Evolutionary conservation across 2,888 invertebrate genomes (phyloP), one percentile per base, ranked within the genome.

Genomic region (Auanema sp.): DNA sequence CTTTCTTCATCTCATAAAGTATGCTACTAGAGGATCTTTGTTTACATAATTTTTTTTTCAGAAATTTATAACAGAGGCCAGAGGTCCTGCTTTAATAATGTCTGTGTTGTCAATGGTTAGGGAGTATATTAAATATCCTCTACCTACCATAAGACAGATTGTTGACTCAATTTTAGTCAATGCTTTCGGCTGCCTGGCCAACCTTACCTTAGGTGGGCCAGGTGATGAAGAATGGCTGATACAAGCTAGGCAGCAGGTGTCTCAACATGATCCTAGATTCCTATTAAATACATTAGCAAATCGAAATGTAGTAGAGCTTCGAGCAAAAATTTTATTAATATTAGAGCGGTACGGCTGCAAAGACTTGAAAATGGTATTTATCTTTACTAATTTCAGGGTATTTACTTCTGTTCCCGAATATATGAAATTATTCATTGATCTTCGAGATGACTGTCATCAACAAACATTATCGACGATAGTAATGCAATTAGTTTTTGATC

Each of bases 401-500:
- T 47, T 47, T 10, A 18, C 47, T 21, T 47, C 47, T 5, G 47
- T 47, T 16, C 47, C 47, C 16, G 47, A 47, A 47, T 47, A 47
- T 21, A 21, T 47, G 47, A 18, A 21, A 16, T 18, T 18, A 47
- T 47, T 47, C 47, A 47, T 47, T 21, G 47, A 47, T 21, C 16
- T 47, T 16, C 47, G 21, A 21, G 47, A 47, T 21, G 16, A 16
- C 16, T 18, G 21, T 18, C 47, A 47, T 21, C 47, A 47, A 16
- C 47, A 47, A 21, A 47, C 16, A 18, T 21, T 47, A 21, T 47
- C 47, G 47, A 47, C 47, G 5, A 47, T 47, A 16, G 47, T 47
- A 18, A 16, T 47, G 16, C 47, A 47, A 47, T 47, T 47, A 21
- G 47, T 47, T 21, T 47, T 47, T 47, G 47, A 47, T 47, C 47